Conservation (phyloP, 2,797 vertebrate genomes). For the Micromesistius poutassou region DNA sequence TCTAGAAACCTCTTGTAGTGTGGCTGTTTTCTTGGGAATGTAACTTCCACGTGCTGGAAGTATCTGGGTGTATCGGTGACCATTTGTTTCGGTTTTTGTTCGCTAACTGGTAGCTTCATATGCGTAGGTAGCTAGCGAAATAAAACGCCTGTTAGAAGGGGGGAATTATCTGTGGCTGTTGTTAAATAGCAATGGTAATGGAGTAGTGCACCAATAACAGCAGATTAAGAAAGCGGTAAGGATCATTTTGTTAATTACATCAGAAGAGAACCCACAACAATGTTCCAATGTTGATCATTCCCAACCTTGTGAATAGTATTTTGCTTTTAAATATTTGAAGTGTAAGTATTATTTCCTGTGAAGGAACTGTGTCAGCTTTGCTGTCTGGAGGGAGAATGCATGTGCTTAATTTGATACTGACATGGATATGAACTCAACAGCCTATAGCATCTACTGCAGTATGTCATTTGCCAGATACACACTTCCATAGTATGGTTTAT, state of each 20-base stretch:
- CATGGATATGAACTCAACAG: neutral
- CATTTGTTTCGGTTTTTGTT: neutral
- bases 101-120: neutral
- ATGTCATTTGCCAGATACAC: neutral
- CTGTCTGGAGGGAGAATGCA: neutral
- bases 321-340: neutral
- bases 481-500: neutral
- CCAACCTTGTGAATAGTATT: neutral
- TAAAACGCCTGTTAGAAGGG: neutral
- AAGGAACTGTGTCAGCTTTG: neutral
- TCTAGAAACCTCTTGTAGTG: conserved; percentile 5
- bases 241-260: neutral
- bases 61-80: neutral
- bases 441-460: neutral
- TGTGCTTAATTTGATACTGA: neutral
- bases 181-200: neutral
- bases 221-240: neutral
- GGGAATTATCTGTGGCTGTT: neutral
- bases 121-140: neutral
- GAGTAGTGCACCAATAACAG: neutral
- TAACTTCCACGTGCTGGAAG: neutral
- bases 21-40: neutral
- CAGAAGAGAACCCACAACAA: neutral
- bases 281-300: neutral
- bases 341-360: neutral